Conservation (phyloP, 2,113 vertebrate species). For the Empidonax alnorum region DNA sequence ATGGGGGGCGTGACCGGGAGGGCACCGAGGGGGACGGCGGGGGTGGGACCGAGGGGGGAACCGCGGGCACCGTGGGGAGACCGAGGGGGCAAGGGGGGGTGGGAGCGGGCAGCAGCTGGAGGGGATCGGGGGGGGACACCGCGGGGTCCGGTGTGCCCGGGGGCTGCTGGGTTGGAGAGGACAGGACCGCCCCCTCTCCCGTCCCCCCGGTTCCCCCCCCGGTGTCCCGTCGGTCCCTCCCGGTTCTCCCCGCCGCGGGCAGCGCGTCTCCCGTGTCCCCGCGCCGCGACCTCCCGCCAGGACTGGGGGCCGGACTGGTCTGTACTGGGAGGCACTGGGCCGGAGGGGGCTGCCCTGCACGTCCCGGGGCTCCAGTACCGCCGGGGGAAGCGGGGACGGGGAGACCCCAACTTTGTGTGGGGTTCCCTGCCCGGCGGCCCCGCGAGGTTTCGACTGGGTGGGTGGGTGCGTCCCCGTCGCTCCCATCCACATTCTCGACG, state of each 20-base stretch:
- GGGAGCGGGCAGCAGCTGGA: too few species aligned
- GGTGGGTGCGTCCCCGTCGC: constrained; percentile 48
- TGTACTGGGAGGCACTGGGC: neutral
- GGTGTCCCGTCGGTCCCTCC: neutral
- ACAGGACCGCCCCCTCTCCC: neutral
- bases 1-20: too few species aligned
- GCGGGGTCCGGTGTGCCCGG: neutral
- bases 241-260: neutral
- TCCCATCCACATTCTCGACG: constrained; percentile 61
- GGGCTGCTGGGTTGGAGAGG: neutral
- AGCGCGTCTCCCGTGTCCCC: neutral
- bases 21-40: too few species aligned
- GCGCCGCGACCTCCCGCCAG: neutral
- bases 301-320: neutral
- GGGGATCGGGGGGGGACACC: neutral
- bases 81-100: too few species aligned
- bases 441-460: neutral
- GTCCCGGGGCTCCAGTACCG: neutral
- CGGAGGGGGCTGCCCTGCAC: neutral
- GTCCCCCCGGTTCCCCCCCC: too few species aligned
- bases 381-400: neutral
- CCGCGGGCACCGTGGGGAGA: too few species aligned
- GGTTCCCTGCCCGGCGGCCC: neutral
- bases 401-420: neutral
- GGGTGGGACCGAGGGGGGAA: too few species aligned